These are phyloP conservation scores for Tenebrio molitor DNA, from an alignment of 1,140 invertebrate genomes.

Conservation along the genomic window DNA sequence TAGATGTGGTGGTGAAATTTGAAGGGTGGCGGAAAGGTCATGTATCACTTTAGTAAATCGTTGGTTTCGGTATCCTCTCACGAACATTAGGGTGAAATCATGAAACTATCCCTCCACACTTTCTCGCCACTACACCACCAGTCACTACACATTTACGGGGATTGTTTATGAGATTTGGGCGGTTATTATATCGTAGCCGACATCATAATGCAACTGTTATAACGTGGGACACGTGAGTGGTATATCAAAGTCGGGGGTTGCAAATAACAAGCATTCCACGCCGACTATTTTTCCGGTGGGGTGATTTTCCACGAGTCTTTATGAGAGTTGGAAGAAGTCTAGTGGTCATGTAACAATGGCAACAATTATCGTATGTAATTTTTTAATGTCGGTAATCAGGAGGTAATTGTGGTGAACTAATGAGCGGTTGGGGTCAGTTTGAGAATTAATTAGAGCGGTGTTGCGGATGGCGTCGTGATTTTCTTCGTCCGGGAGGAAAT, in stretches of 20 bases:
- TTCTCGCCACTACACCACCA: conserved; percentile 11
- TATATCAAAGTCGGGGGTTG: conserved; percentile 1
- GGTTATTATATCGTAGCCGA: conserved; percentile 5
- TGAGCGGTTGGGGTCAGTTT: conserved; percentile 30
- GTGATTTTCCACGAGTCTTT: conserved; percentile 15
- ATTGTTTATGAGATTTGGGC: conserved; percentile 30
- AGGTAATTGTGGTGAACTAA: conserved; percentile 36
- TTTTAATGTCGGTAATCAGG: conserved; percentile 24
- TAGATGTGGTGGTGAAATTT: neutral
- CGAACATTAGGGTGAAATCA: conserved; percentile 9
- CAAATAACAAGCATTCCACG: neutral
- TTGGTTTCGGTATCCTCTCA: neutral
- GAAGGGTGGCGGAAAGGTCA: neutral
- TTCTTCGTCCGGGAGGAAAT: conserved; percentile 4
- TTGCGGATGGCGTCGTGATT: conserved; percentile 11
- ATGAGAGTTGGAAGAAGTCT: conserved; percentile 25
- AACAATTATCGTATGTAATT: conserved; percentile 38
- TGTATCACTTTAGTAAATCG: neutral
- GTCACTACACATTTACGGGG: conserved; percentile 11
- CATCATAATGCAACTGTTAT: neutral
- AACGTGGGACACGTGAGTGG: conserved; percentile 11
- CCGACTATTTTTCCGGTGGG: neutral
- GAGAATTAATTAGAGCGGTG: conserved; percentile 15
- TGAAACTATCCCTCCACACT: conserved; percentile 17
- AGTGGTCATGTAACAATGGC: conserved; percentile 22